A percentile compares a stretch with the other conserved stretches of the same genome.
These are phyloP conservation scores for Lithobates pipiens DNA, from an alignment of 2,797 vertebrate species.

Conservation along the genomic window DNA sequence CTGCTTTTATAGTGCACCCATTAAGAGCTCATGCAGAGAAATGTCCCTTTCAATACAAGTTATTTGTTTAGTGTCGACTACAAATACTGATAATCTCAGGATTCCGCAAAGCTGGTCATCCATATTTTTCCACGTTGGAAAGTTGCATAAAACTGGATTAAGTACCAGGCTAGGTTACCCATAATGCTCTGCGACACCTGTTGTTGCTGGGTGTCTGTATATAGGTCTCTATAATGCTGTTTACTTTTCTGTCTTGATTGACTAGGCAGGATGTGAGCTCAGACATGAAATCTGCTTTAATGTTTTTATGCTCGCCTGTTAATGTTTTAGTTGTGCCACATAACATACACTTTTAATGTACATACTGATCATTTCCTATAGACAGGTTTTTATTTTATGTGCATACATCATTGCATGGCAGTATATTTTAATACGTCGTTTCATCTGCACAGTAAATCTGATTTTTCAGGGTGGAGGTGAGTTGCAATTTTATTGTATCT, in stretches of 20 bases:
- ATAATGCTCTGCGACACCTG: conserved; percentile 2
- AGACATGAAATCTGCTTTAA: conserved; percentile 8
- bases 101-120: conserved; percentile 8
- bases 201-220: conserved; percentile 8
- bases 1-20: background rate
- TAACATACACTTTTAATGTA: background rate
- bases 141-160: conserved; percentile 1
- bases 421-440: background rate
- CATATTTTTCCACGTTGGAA: background rate
- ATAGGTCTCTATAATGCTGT: conserved; percentile 12
- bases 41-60: conserved; percentile 7
- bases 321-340: background rate
- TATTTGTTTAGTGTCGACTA: conserved; percentile 10
- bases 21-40: conserved; percentile 28
- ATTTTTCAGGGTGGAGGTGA: background rate
- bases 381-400: background rate
- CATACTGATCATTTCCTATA: background rate
- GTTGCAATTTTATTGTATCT: background rate
- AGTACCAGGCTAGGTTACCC: background rate
- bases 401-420: background rate
- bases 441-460: background rate
- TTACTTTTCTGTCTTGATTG: conserved; percentile 44
- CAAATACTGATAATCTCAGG: conserved; percentile 11
- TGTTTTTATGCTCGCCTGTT: conserved; percentile 21
- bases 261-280: conserved; percentile 12